Conservation (phyloP, 2,113 vertebrate genomes). For the Isichthys henryi region DNA sequence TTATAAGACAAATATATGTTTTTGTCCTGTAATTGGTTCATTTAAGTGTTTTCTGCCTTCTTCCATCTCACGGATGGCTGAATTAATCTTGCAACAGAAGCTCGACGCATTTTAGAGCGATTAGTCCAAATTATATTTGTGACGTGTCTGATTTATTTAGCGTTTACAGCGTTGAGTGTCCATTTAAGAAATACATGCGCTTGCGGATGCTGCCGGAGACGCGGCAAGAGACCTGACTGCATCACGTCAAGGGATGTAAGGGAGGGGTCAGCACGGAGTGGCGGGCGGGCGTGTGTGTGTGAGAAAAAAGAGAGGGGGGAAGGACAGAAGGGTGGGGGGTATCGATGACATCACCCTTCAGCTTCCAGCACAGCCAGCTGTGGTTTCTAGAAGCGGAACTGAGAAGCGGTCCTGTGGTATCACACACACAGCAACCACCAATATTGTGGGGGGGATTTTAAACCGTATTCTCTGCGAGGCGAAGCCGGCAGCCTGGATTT, state of each 20-base stretch:
- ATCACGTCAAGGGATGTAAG: slow-evolving; percentile 6
- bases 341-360: slow-evolving; percentile 62
- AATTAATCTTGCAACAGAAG: background rate
- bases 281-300: background rate
- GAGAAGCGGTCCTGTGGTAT: slow-evolving; percentile 52
- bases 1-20: background rate
- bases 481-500: slow-evolving; percentile 44
- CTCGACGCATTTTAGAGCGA: background rate
- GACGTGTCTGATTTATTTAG: background rate
- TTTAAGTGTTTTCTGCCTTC: background rate
- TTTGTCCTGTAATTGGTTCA: background rate
- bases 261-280: slow-evolving; percentile 7
- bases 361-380: slow-evolving; percentile 48
- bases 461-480: slow-evolving; percentile 19
- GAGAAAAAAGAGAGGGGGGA: slow-evolving; percentile 10
- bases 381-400: slow-evolving; percentile 54
- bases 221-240: background rate
- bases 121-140: slow-evolving; percentile 1
- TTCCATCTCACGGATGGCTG: background rate
- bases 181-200: background rate
- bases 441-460: slow-evolving; percentile 48
- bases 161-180: background rate
- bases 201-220: background rate
- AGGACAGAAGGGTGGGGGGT: slow-evolving; percentile 13
- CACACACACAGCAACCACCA: slow-evolving; percentile 53